Evolutionary conservation across 2,888 invertebrate species (phyloP).

Genomic region (Lithophane leautieri): DNA sequence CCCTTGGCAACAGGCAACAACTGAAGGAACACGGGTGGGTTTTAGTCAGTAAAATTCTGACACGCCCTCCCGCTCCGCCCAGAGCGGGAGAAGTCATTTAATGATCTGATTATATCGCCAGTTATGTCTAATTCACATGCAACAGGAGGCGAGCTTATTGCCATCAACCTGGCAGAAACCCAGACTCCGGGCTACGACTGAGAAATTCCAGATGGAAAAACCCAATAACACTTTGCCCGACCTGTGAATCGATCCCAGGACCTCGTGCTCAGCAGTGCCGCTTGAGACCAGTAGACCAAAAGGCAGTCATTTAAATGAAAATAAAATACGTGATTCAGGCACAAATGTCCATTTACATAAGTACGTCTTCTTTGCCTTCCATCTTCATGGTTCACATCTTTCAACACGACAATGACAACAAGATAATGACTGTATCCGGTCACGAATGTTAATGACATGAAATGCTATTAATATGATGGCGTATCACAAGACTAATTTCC

Average conservation of each 20-base stretch:
- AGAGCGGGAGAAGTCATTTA: too few relatives aligned
- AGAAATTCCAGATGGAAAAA: neutral
- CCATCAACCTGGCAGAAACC: too few relatives aligned
- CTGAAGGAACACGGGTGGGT: too few relatives aligned
- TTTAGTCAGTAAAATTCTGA: too few relatives aligned
- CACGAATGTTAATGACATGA: constrained; percentile 75
- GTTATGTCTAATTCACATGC: too few relatives aligned
- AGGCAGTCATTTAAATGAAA: neutral
- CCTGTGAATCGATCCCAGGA: neutral
- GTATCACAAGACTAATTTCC: constrained; percentile 49
- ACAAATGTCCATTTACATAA: constrained; percentile 1
- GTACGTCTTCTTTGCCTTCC: constrained; percentile 62
- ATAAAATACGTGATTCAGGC: constrained; percentile 7
- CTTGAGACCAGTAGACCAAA: neutral
- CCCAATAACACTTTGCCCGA: neutral
- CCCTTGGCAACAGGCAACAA: too few relatives aligned
- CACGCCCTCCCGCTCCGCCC: too few relatives aligned
- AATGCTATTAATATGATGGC: constrained; percentile 65
- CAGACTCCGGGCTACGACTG: neutral
- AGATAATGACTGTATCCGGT: constrained; percentile 77
- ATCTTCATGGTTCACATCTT: constrained; percentile 72
- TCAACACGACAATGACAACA: constrained; percentile 51
- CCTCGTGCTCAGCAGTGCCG: neutral
- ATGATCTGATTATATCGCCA: too few relatives aligned
- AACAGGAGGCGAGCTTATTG: too few relatives aligned